Evolutionary conservation across 2,797 vertebrate species (phyloP).

Genomic region (Chaunax sp.): DNA sequence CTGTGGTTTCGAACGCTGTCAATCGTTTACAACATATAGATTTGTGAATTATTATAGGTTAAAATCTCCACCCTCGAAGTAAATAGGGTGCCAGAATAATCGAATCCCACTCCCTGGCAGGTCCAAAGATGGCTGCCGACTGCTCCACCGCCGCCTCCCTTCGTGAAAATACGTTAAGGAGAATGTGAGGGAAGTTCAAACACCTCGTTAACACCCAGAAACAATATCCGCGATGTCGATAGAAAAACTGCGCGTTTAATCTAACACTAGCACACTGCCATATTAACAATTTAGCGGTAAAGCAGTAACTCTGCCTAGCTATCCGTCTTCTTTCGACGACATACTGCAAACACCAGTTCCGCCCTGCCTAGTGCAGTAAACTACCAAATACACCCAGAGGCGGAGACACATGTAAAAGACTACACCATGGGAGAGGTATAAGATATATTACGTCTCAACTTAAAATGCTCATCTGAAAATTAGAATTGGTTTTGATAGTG

Average conservation of each 20-base stretch:
- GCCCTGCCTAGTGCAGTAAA: conserved; percentile 65
- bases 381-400: conserved; percentile 71
- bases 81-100: conserved; percentile 75
- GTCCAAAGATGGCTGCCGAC: conserved; percentile 87
- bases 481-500: no score
- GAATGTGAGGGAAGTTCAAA: conserved; percentile 72
- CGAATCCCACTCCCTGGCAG: conserved; percentile 78
- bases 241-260: not conserved
- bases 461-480: no score
- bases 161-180: conserved; percentile 70
- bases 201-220: conserved; percentile 45
- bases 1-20: conserved; percentile 54
- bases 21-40: conserved; percentile 45
- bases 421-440: no score
- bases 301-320: conserved; percentile 42
- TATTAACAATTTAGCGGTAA: conserved; percentile 27
- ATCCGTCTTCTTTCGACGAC: conserved; percentile 12
- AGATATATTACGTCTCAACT: no score
- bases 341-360: conserved; percentile 11
- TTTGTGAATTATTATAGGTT: conserved; percentile 48
- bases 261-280: conserved; percentile 2
- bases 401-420: conserved; percentile 55
- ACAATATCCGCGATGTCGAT: conserved; percentile 41
- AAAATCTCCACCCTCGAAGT: conserved; percentile 84
- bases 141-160: conserved; percentile 81